phyloP scores from a whole-genome alignment of 2,113 vertebrate species.

The Dinomys branickii region DNA sequence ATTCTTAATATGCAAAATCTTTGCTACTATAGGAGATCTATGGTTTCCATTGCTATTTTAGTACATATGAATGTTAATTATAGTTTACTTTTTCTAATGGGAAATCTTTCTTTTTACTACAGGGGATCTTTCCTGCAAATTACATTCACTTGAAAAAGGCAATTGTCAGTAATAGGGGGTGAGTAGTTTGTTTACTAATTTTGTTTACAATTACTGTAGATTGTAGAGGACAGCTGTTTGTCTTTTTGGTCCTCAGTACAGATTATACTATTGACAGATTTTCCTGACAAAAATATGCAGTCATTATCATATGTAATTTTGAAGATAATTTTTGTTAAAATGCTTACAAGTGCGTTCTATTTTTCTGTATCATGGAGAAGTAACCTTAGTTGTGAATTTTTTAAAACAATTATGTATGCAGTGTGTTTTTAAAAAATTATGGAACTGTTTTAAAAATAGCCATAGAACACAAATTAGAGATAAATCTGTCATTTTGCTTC shows the following conservation, averaged over 20 bases:
- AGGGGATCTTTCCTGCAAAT: slow-evolving; percentile 92
- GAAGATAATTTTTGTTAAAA: slow-evolving; percentile 46
- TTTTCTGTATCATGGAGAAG: not conserved
- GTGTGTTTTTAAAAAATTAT: not conserved
- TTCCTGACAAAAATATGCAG: slow-evolving; percentile 36
- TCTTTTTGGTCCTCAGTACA: slow-evolving; percentile 15
- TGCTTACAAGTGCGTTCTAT: slow-evolving; percentile 5
- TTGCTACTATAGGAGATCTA: slow-evolving; percentile 6
- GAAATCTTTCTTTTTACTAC: slow-evolving; percentile 74
- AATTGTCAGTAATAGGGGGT: slow-evolving; percentile 91
- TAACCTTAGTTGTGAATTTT: slow-evolving; percentile 41
- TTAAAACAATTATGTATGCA: slow-evolving; percentile 7
- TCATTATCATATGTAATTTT: slow-evolving; percentile 46
- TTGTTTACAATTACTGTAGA: slow-evolving; percentile 39
- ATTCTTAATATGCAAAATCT: slow-evolving; percentile 40
- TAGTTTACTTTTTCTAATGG: slow-evolving; percentile 68
- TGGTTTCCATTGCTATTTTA: slow-evolving; percentile 29
- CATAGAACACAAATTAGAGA: slow-evolving; percentile 17
- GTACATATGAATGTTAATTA: slow-evolving; percentile 41
- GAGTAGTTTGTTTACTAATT: slow-evolving; percentile 80
- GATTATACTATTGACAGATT: slow-evolving; percentile 26
- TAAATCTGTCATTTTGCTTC: slow-evolving; percentile 43
- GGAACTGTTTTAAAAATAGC: slow-evolving; percentile 8
- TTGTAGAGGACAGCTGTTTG: slow-evolving; percentile 9
- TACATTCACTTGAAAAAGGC: slow-evolving; percentile 92